Conservation (phyloP, 2,888 invertebrate genomes). For the Idaea aversata region DNA sequence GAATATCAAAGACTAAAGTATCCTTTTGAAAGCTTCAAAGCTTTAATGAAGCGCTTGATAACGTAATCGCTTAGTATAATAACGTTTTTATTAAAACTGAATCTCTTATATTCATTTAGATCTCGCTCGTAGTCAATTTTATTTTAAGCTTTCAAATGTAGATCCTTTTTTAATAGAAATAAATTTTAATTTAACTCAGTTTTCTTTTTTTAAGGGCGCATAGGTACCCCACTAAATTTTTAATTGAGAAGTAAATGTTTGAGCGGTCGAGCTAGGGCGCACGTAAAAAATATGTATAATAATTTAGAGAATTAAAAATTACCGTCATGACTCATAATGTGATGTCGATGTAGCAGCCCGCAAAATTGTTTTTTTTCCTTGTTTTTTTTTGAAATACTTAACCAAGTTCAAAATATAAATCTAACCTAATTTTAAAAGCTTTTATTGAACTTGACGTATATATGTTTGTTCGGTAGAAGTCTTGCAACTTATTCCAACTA, state of each 20-base stretch:
- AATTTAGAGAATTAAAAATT: too few species aligned
- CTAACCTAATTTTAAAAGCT: too few species aligned
- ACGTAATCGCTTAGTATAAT: constrained; percentile 11
- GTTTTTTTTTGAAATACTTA: too few species aligned
- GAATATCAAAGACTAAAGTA: constrained; percentile 9
- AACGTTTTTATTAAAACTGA: constrained; percentile 18
- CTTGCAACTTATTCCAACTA: too few species aligned
- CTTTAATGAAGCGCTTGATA: constrained; percentile 19
- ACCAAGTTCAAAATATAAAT: too few species aligned
- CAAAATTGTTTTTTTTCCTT: too few species aligned
- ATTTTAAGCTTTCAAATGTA: constrained; percentile 9
- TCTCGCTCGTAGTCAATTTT: constrained; percentile 16
- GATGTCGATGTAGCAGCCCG: too few species aligned
- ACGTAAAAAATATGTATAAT: neutral
- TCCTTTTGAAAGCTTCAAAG: constrained; percentile 10
- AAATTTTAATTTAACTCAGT: neutral
- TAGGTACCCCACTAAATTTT: too few species aligned
- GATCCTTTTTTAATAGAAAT: neutral
- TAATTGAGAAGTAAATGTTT: neutral
- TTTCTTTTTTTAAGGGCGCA: neutral
- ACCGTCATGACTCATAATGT: too few species aligned
- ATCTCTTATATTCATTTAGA: constrained; percentile 10
- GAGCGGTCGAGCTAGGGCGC: neutral
- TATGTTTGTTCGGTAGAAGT: too few species aligned
- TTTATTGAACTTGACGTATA: too few species aligned